Evolutionary conservation across 2,888 invertebrate genomes (phyloP), one percentile per base, ranked within the genome.

Genomic region (Tenthredo notha): DNA sequence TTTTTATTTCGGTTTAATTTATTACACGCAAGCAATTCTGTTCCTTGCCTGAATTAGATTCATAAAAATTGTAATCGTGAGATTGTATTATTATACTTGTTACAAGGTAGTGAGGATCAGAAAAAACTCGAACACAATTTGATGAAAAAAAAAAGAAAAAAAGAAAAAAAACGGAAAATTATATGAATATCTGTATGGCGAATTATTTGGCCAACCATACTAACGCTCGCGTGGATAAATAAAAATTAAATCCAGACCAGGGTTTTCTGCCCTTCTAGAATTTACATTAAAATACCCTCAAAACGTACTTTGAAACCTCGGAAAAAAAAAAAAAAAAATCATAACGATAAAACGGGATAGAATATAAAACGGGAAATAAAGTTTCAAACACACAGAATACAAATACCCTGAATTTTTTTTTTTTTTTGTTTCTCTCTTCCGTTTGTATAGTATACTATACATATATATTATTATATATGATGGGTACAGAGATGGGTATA

Each of bases 281-380:
- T 80, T 80, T 80, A 61, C 61, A 80, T 80, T 80, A 80, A 80
- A 80, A 80, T 61, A 21, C 37, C 61, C 25, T 58, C 40, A 18
- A 61, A 80, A 80, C 50, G 80, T 80, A 25, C 37, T 40, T 80
- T 40, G 37, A 80, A 61, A 61, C 7, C 10, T 80, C 7, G 61
- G n/a, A n/a, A n/a, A n/a, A n/a, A n/a, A n/a, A n/a, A n/a, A n/a
- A n/a, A 37, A 21, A 61, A 37, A 37, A 75, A 47, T 80, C 58
- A 61, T 40, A 80, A 80, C 80, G 80, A 80, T 58, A 33, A 77
- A 80, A 80, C 40, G 29, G 80, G 15, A 80, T 61, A 61, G 80
- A 80, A 80, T 80, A 80, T 80, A 37, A 80, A 80, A 80, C 61
- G 80, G 80, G 61, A 80, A 80, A 80, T 80, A 80, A 80, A 80